Evolutionary conservation across 2,888 invertebrate genomes (phyloP), one percentile per base, ranked within the genome.

Genomic region (Parthenolecanium corni): DNA sequence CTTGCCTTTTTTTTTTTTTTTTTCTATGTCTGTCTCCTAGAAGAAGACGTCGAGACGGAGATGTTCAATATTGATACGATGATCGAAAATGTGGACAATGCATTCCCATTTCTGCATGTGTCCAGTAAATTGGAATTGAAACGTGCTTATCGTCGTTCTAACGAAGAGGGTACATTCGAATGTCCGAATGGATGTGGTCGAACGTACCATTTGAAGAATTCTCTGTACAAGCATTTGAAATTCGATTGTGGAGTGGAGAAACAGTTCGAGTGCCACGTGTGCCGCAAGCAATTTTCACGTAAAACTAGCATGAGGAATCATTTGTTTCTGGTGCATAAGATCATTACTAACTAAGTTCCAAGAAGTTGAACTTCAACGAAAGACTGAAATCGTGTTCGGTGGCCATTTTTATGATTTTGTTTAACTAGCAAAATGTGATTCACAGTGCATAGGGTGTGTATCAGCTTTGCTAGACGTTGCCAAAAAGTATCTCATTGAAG

Each of bases 191-290:
- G 11, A 20, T 66, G 66, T 36, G 66, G 64, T 18, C 64, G 61
- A 31, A 63, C 53, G 66, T 74, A 73, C 65, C 70, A 71, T 25
- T 71, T 72, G 51, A 72, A 71, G 66, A 69, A 70, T 61, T 70
- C 71, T 11, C 68, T 74, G 69, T 72, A 70, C 63, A 70, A 72
- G 1, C 76, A 76, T 65, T 70, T 71, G 49, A 73, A 73, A 21
- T 73, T 73, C 52, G 74, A 74, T 65, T 76, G 75, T 65, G 74
- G 75, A 24, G 73, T 73, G 52, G 72, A 73, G 46, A 74, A 74
- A n/a, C 71, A 73, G 5, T 75, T 74, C 57, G 70, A 72, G 47
- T 76, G 76, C 53, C 71, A 72, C 1, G 73, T 73, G 58, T 76
- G 76, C 65, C 66, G 69, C 9, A 72, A 72, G 56, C 70, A 69